Conservation (phyloP, 2,113 vertebrate genomes). For the Larimichthys polyactis region DNA sequence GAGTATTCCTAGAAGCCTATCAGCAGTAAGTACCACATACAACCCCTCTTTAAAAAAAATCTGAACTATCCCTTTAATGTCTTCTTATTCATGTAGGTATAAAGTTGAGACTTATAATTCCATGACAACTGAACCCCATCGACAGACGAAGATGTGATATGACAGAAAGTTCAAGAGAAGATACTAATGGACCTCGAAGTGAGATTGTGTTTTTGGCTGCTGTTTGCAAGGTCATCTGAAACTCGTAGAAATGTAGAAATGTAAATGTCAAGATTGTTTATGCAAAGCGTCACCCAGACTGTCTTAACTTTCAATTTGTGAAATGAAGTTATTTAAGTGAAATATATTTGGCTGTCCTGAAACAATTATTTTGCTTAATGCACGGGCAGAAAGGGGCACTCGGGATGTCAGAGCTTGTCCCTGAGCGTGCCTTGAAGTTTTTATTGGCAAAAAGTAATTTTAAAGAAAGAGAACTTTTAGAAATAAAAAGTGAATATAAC, state of each 20-base stretch:
- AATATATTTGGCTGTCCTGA: too few relatives aligned
- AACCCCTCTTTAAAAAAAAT: too few relatives aligned
- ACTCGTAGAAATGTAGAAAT: neutral
- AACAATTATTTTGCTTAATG: neutral
- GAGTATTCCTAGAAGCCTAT: too few relatives aligned
- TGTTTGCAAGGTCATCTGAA: neutral
- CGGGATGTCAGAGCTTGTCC: too few relatives aligned
- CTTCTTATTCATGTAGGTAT: neutral
- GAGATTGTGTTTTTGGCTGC: neutral
- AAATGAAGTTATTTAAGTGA: too few relatives aligned
- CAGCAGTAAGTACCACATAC: too few relatives aligned
- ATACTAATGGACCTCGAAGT: neutral
- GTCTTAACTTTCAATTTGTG: too few relatives aligned
- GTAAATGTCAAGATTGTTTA: neutral
- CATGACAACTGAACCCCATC: neutral
- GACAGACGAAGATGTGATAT: neutral
- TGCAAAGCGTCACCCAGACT: neutral
- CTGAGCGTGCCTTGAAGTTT: neutral
- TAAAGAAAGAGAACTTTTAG: neutral
- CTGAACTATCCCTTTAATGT: neutral
- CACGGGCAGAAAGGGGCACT: too few relatives aligned
- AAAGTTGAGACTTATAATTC: neutral
- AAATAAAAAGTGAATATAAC: too few relatives aligned
- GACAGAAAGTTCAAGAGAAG: neutral
- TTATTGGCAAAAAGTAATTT: neutral